Evolutionary conservation across 2,888 invertebrate genomes (phyloP).

Genomic region (Melanophora roralis): DNA sequence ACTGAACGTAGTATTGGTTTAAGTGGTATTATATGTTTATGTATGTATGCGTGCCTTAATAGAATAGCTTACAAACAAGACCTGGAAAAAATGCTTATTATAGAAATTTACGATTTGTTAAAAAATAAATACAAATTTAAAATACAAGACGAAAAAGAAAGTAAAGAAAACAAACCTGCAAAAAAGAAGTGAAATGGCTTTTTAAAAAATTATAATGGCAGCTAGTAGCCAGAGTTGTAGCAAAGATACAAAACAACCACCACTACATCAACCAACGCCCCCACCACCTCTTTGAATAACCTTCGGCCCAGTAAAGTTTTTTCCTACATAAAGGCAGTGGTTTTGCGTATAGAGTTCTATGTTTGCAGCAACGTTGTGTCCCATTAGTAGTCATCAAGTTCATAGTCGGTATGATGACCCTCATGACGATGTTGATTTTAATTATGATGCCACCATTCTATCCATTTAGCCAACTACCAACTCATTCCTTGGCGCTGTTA

Average conservation of each 20-base stretch:
- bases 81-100: constrained; percentile 75
- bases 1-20: not conserved
- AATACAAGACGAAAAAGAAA: constrained; percentile 28
- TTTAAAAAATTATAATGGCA: constrained; percentile 76
- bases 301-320: not conserved
- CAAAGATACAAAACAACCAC: constrained; percentile 52
- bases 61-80: constrained; percentile 69
- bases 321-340: not conserved
- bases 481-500: constrained; percentile 12
- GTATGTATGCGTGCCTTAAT: constrained; percentile 18
- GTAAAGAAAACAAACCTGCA: constrained; percentile 19
- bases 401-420: constrained; percentile 28
- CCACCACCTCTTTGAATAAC: not conserved
- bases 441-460: constrained; percentile 7
- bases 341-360: not conserved
- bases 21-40: not conserved
- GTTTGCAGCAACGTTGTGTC: constrained; percentile 51
- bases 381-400: constrained; percentile 60
- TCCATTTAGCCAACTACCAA: constrained; percentile 25
- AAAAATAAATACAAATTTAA: constrained; percentile 28
- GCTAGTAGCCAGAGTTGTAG: constrained; percentile 74
- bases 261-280: constrained; percentile 18
- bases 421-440: constrained; percentile 19
- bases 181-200: constrained; percentile 71
- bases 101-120: constrained; percentile 74